Evolutionary conservation across 2,888 invertebrate genomes (phyloP).

Genomic region (Oxystoma pomonae): DNA sequence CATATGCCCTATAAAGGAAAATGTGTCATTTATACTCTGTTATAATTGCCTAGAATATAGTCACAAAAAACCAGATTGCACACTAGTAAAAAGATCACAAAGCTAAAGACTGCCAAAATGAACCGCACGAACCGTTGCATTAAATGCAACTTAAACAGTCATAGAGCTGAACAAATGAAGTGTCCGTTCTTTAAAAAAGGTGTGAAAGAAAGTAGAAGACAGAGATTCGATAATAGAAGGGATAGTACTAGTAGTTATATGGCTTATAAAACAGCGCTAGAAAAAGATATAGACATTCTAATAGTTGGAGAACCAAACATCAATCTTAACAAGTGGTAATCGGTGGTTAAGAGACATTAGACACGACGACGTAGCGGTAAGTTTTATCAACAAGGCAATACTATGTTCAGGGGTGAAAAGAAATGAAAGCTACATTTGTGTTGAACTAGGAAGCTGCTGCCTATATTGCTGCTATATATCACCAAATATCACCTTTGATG

Average conservation of each 20-base stretch:
- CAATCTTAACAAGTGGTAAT: neutral
- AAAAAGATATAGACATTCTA: conserved; percentile 6
- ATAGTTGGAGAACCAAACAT: conserved; percentile 11
- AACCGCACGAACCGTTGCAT: conserved; percentile 7
- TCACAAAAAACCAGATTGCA: conserved; percentile 1
- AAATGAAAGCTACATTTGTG: neutral
- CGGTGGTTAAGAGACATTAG: neutral
- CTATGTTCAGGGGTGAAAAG: neutral
- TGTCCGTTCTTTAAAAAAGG: conserved; percentile 2
- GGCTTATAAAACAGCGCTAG: neutral
- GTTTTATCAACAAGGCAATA: neutral
- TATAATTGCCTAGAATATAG: conserved; percentile 6
- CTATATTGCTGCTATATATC: conserved; percentile 12
- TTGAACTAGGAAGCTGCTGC: neutral
- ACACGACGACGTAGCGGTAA: neutral
- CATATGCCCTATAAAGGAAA: conserved; percentile 2
- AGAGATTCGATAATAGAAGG: neutral
- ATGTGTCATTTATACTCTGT: neutral
- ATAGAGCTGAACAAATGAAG: conserved; percentile 7
- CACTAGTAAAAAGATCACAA: conserved; percentile 1
- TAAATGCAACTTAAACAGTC: conserved; percentile 4
- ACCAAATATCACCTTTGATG: conserved; percentile 9
- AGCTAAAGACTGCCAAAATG: conserved; percentile 8
- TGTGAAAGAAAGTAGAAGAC: neutral
- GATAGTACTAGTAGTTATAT: conserved; percentile 9